These are phyloP conservation scores for Cochlearius cochlearius DNA, from an alignment of 2,113 vertebrate species.

Conservation along the genomic window DNA sequence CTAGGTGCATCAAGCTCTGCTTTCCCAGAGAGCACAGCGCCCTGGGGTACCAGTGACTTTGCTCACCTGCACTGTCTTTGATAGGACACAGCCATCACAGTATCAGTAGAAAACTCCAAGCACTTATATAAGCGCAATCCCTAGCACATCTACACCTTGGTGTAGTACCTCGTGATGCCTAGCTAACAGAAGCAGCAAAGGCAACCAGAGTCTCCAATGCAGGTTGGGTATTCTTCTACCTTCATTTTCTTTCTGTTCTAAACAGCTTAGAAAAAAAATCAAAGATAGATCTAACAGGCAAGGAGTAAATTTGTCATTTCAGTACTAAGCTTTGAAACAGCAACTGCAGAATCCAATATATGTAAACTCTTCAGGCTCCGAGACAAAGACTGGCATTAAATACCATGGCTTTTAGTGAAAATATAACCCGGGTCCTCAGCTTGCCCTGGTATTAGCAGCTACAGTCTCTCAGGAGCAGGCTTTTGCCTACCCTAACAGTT, in stretches of 20 bases:
- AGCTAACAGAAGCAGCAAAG: background rate
- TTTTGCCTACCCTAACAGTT: background rate
- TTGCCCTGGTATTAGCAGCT: background rate
- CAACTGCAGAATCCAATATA: background rate
- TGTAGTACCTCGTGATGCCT: too few species aligned
- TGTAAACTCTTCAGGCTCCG: background rate
- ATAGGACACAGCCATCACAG: background rate
- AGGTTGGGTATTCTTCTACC: background rate
- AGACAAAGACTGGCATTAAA: background rate
- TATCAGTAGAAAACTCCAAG: background rate
- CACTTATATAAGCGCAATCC: background rate
- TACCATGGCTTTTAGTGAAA: background rate
- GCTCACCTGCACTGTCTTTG: background rate
- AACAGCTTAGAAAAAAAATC: background rate
- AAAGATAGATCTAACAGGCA: background rate
- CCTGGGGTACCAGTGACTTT: background rate
- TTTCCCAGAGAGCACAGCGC: background rate
- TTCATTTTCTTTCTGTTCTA: background rate
- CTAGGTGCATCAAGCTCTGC: background rate
- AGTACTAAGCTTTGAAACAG: background rate
- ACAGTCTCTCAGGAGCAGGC: background rate
- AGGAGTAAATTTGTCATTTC: background rate
- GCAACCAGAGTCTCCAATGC: background rate
- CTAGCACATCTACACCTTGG: background rate
- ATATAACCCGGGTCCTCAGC: background rate